Conservation (phyloP, 2,113 vertebrate species). For the Thamnaconus septentrionalis region DNA sequence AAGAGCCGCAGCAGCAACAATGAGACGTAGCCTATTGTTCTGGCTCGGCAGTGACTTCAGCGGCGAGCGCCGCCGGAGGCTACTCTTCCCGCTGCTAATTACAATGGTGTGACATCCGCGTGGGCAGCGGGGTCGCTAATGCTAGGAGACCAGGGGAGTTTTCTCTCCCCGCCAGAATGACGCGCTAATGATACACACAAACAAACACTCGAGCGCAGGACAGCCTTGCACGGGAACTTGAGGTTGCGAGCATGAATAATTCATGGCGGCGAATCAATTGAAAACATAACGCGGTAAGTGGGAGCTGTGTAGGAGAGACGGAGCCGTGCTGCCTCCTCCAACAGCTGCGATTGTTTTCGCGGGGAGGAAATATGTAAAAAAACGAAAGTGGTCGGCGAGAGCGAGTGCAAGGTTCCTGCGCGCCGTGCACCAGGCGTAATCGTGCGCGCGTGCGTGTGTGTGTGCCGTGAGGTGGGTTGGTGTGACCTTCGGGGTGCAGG, state of each 20-base stretch:
- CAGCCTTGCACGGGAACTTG: conserved; percentile 31
- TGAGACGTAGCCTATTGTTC: conserved; percentile 34
- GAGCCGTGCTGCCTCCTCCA: conserved; percentile 8
- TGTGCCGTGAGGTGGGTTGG: conserved; percentile 21
- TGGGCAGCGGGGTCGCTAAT: conserved; percentile 56
- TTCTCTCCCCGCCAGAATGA: conserved; percentile 22
- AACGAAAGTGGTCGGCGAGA: not conserved
- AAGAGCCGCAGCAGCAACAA: not conserved
- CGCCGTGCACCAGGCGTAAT: too few species aligned
- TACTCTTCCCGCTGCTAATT: conserved; percentile 61
- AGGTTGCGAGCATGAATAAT: conserved; percentile 57
- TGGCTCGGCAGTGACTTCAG: conserved; percentile 39
- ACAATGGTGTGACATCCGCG: conserved; percentile 59
- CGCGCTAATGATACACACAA: conserved; percentile 62
- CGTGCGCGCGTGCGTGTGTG: conserved; percentile 9
- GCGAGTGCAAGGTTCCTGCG: too few species aligned
- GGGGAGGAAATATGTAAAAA: conserved; percentile 3
- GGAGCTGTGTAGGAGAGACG: conserved; percentile 35
- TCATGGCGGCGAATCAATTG: conserved; percentile 39
- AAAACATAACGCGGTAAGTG: conserved; percentile 32
- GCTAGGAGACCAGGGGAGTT: conserved; percentile 52
- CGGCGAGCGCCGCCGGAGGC: conserved; percentile 46
- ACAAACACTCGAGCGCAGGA: conserved; percentile 54
- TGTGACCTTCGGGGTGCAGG: conserved; percentile 70
- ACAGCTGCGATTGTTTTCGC: conserved; percentile 5